Evolutionary conservation across 2,888 invertebrate species (phyloP).

Genomic region (Drosophila colorata): DNA sequence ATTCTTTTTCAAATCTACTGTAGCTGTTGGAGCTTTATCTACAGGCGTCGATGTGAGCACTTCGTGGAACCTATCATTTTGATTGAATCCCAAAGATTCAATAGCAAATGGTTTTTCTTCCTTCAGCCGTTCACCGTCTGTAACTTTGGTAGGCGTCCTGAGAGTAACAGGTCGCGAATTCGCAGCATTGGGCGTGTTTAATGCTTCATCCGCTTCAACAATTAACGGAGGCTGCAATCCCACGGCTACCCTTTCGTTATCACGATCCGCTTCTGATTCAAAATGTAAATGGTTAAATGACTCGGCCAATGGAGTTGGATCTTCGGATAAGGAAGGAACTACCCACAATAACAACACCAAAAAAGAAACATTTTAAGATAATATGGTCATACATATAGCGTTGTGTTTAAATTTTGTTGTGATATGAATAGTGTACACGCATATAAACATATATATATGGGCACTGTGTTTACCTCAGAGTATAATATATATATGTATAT

Average conservation of each 20-base stretch:
- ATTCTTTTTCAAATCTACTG: conserved; percentile 14
- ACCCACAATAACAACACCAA: conserved; percentile 44
- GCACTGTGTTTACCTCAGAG: too few species aligned
- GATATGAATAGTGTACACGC: neutral
- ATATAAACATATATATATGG: too few species aligned
- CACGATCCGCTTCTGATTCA: conserved; percentile 83
- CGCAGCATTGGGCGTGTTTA: conserved; percentile 78
- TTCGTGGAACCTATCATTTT: conserved; percentile 50
- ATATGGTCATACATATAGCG: conserved; percentile 4
- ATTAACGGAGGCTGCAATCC: conserved; percentile 68
- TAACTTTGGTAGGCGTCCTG: conserved; percentile 52
- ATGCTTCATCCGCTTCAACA: conserved; percentile 63
- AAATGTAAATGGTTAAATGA: conserved; percentile 84
- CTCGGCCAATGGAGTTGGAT: conserved; percentile 85
- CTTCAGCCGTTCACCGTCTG: conserved; percentile 32
- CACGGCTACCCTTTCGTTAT: conserved; percentile 38
- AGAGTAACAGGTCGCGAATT: conserved; percentile 32
- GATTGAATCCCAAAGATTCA: conserved; percentile 9
- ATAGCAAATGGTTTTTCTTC: conserved; percentile 14
- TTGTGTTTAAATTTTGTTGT: conserved; percentile 16
- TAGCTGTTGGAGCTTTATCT: conserved; percentile 21
- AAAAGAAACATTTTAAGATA: conserved; percentile 28
- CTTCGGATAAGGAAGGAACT: conserved; percentile 86
- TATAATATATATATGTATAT: too few species aligned
- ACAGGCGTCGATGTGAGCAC: conserved; percentile 81